A percentile compares a stretch with the other conserved stretches of the same genome.
These are phyloP conservation scores for Parnassius mnemosyne DNA, from an alignment of 2,888 invertebrate species.

Conservation along the genomic window DNA sequence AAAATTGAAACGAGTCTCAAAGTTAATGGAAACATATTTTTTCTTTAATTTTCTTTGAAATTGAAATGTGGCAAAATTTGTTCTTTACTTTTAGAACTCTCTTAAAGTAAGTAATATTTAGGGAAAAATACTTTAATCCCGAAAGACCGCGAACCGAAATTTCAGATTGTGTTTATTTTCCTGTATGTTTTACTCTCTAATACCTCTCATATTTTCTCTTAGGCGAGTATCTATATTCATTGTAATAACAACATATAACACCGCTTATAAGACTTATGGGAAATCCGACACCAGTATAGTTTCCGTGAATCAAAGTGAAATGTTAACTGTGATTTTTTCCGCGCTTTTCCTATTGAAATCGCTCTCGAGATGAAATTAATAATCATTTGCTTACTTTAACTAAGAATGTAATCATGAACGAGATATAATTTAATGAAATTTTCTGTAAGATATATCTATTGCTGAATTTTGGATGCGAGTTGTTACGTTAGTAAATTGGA, in stretches of 20 bases:
- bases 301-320: conserved; percentile 17
- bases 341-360: conserved; percentile 23
- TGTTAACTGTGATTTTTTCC: conserved; percentile 7
- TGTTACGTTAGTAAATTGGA: too few species aligned
- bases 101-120: too few species aligned
- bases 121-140: too few species aligned
- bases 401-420: neutral
- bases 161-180: too few species aligned
- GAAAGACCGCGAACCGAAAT: too few species aligned
- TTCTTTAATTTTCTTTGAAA: neutral
- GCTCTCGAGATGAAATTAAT: conserved; percentile 13
- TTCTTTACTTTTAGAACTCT: neutral
- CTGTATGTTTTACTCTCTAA: too few species aligned
- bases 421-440: neutral
- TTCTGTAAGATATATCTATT: too few species aligned
- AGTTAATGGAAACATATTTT: neutral
- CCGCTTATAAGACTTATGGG: neutral
- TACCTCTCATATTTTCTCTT: too few species aligned
- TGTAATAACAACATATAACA: too few species aligned
- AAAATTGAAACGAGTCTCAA: neutral
- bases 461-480: too few species aligned
- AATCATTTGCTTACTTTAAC: neutral
- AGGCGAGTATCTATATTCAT: too few species aligned
- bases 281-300: conserved; percentile 8
- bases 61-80: neutral